Conservation (phyloP, 2,888 invertebrate genomes). For the Oscheius onirici region DNA sequence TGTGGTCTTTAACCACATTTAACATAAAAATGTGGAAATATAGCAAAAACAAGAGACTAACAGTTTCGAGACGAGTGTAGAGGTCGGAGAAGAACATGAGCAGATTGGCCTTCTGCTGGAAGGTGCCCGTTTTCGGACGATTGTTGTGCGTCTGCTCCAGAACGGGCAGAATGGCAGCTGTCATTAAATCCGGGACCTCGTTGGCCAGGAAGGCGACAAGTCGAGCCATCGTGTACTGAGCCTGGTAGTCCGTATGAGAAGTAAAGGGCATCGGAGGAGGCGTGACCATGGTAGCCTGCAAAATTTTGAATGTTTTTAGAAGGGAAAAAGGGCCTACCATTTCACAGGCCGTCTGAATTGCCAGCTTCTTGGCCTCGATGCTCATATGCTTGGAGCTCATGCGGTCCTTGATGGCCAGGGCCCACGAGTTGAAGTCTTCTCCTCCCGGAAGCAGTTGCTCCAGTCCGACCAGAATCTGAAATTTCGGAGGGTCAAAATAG, state of each 20-base stretch:
- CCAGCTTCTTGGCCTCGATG: slow-evolving; percentile 9
- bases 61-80: slow-evolving; percentile 15
- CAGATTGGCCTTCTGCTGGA: slow-evolving; percentile 16
- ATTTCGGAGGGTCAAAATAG: background rate
- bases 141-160: slow-evolving; percentile 6
- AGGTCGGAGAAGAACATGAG: slow-evolving; percentile 32
- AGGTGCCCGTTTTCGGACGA: background rate
- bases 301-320: background rate
- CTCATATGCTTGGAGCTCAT: slow-evolving; percentile 16
- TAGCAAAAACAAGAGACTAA: background rate
- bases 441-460: slow-evolving; percentile 44
- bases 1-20: background rate
- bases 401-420: slow-evolving; percentile 18
- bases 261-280: slow-evolving; percentile 5
- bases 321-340: slow-evolving; percentile 16
- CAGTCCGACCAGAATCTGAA: slow-evolving; percentile 47
- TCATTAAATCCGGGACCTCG: slow-evolving; percentile 25
- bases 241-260: slow-evolving; percentile 25
- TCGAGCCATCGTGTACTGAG: slow-evolving; percentile 42
- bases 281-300: slow-evolving; percentile 23
- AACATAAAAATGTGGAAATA: background rate
- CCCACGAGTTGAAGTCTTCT: slow-evolving; percentile 37
- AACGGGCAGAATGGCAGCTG: slow-evolving; percentile 6
- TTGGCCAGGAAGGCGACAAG: slow-evolving; percentile 34
- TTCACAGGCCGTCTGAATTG: slow-evolving; percentile 19